phyloP scores from a whole-genome alignment of 2,113 vertebrate species.

The Casuarius casuarius region DNA sequence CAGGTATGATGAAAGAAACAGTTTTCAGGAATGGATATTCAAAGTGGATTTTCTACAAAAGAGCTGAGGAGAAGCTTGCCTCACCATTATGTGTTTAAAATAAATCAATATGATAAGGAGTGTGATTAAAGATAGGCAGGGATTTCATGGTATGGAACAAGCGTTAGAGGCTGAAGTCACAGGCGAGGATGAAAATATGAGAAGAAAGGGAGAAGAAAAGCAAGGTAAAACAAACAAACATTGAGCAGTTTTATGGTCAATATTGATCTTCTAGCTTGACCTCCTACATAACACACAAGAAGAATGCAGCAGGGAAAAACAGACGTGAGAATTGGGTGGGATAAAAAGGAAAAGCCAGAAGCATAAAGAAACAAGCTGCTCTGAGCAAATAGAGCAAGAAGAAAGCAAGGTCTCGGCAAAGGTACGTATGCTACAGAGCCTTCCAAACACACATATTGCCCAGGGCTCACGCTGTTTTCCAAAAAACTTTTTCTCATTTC shows the following conservation, averaged over 20 bases:
- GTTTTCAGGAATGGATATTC: background rate
- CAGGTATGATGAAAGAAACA: background rate
- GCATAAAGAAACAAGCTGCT: background rate
- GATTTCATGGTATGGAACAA: background rate
- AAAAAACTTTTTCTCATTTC: conserved; percentile 53
- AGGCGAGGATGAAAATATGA: conserved; percentile 16
- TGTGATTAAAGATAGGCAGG: background rate
- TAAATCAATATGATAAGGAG: background rate
- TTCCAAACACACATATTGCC: background rate
- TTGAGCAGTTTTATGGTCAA: background rate
- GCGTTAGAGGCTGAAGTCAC: conserved; percentile 1
- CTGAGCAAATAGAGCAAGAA: background rate
- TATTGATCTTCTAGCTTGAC: background rate
- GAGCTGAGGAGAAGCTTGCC: background rate
- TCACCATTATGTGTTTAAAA: background rate
- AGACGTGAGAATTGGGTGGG: conserved; percentile 1
- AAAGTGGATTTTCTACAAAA: conserved; percentile 1
- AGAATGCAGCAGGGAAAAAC: background rate
- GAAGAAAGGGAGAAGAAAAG: background rate
- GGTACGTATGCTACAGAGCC: background rate
- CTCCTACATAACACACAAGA: background rate
- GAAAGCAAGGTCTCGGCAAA: background rate
- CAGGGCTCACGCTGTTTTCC: conserved; percentile 32
- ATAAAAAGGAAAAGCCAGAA: background rate
- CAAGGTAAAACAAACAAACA: background rate